Evolutionary conservation across 1,140 invertebrate species (phyloP).

Genomic region (Heliconius hermathena): DNA sequence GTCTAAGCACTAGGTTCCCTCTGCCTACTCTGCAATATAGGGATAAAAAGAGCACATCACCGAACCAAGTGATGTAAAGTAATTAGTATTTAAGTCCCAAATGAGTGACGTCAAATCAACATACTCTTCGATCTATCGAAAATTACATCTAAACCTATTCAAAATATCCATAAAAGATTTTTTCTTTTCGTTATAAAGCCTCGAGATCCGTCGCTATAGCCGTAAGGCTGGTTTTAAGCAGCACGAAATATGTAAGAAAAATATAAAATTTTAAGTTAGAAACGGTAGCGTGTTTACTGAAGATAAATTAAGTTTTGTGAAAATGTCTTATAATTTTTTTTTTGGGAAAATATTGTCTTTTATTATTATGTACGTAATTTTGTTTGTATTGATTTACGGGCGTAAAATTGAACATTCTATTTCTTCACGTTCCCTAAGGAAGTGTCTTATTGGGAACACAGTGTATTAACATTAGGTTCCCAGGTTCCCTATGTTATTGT

Average conservation of each 20-base stretch:
- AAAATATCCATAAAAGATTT: conserved; percentile 35
- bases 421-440: no score
- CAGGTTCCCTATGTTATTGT: no score
- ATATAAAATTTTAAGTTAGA: not conserved
- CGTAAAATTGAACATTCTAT: no score
- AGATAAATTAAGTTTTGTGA: not conserved
- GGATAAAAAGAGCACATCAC: not conserved
- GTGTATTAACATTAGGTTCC: no score
- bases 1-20: no score
- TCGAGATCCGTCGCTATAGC: conserved; percentile 30
- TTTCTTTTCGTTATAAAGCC: conserved; percentile 38
- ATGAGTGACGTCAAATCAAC: not conserved
- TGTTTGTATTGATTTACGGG: no score
- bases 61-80: not conserved
- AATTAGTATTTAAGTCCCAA: not conserved
- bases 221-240: not conserved
- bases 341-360: no score
- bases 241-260: conserved; percentile 6
- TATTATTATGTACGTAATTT: not conserved
- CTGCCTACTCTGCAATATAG: not conserved
- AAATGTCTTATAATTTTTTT: not conserved
- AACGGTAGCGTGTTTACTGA: not conserved
- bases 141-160: conserved; percentile 17
- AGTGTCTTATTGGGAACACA: no score
- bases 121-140: conserved; percentile 1